Percentiles rank a stretch among this genome's conserved stretches.
phyloP scores from a whole-genome alignment of 2,113 vertebrate genomes.

The Nymphicus hollandicus region DNA sequence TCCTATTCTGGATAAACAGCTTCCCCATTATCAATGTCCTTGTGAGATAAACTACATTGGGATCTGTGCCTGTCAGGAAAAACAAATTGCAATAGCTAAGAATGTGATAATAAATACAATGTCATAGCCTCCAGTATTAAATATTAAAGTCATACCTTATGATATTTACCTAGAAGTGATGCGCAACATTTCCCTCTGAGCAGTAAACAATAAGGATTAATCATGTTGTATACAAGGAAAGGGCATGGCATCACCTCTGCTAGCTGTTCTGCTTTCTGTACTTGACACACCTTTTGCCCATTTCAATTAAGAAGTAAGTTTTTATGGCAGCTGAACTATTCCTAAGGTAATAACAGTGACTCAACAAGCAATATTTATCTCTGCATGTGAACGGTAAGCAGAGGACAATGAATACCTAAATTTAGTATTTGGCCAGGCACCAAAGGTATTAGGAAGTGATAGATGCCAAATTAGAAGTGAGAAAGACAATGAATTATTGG shows the following conservation, averaged over 20 bases:
- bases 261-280: background rate
- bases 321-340: background rate
- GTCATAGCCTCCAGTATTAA: background rate
- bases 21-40: background rate
- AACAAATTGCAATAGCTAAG: background rate
- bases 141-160: background rate
- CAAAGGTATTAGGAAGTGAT: background rate
- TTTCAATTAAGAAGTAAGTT: background rate
- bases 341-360: background rate
- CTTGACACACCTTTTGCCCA: background rate
- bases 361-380: background rate
- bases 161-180: background rate
- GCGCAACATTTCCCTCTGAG: background rate
- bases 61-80: background rate
- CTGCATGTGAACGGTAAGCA: background rate
- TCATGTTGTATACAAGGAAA: background rate
- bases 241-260: background rate
- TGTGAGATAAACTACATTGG: background rate
- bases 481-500: background rate
- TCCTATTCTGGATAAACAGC: accelerated
- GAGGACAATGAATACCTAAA: background rate
- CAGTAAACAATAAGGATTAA: slow-evolving; percentile 6
- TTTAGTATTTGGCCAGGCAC: background rate
- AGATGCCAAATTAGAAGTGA: background rate
- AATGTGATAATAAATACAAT: background rate